These are phyloP conservation scores for Zelostemma sp. DNA, from an alignment of 1,140 invertebrate genomes.

Conservation along the genomic window DNA sequence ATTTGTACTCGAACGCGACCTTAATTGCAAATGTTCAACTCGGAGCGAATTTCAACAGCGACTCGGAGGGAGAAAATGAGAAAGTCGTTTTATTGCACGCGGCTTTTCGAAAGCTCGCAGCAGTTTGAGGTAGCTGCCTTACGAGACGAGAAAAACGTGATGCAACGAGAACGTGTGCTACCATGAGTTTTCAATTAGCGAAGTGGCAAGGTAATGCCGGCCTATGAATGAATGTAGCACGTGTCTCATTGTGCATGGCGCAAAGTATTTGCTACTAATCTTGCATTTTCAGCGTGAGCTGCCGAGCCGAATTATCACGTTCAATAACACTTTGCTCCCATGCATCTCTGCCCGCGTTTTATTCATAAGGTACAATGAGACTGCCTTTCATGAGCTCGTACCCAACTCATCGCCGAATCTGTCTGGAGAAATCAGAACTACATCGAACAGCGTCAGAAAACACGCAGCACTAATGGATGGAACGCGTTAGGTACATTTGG, in stretches of 20 bases:
- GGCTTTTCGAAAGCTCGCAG: neutral
- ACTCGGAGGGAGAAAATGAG: too few relatives aligned
- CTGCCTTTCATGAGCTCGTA: neutral
- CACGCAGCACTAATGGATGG: conserved; percentile 10
- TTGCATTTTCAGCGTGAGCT: conserved; percentile 14
- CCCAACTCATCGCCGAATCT: conserved; percentile 5
- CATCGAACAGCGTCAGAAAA: conserved; percentile 7
- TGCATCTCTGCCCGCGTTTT: neutral
- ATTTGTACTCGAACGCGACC: too few relatives aligned
- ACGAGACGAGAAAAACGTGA: neutral
- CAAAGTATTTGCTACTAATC: conserved; percentile 21
- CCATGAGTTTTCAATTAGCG: conserved; percentile 54
- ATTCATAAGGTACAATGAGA: conserved; percentile 7
- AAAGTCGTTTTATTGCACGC: too few relatives aligned
- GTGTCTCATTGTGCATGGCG: conserved; percentile 31
- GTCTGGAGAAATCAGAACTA: conserved; percentile 7
- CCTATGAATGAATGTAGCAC: conserved; percentile 40
- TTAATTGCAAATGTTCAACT: too few relatives aligned
- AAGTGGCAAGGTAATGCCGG: conserved; percentile 46
- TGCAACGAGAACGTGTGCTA: neutral
- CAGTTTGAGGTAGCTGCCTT: neutral
- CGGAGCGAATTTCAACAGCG: too few relatives aligned
- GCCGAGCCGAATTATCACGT: conserved; percentile 11
- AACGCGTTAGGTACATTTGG: conserved; percentile 16
- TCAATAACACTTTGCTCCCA: conserved; percentile 17